phyloP scores from a whole-genome alignment of 2,797 vertebrate species.

The Melanotaenia maccullochi region DNA sequence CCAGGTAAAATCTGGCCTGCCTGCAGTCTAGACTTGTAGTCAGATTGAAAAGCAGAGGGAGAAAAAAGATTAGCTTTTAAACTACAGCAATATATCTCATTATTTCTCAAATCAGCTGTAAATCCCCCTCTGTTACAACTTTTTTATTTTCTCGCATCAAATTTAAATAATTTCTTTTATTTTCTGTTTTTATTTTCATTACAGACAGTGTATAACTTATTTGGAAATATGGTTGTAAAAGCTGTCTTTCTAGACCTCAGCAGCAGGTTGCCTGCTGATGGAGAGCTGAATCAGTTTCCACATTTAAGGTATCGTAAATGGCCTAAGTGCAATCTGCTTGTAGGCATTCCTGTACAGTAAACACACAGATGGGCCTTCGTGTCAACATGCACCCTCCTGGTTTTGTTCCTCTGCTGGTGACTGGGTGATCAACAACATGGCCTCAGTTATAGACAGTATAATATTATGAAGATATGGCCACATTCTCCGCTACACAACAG shows the following conservation, averaged over 20 bases:
- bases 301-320: slow-evolving; percentile 61
- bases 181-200: not conserved
- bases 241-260: slow-evolving; percentile 24
- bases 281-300: slow-evolving; percentile 33
- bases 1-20: not conserved
- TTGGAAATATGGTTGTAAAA: not conserved
- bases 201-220: not conserved
- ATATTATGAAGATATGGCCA: slow-evolving; percentile 65
- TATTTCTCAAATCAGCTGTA: not conserved
- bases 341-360: slow-evolving; percentile 62
- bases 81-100: not conserved
- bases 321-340: slow-evolving; percentile 61
- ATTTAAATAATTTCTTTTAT: not conserved
- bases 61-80: not conserved
- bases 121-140: not conserved
- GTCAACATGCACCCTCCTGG: slow-evolving; percentile 41
- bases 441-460: slow-evolving; percentile 34
- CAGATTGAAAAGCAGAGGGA: not conserved
- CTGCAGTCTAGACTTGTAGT: not conserved
- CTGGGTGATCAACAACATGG: slow-evolving; percentile 29
- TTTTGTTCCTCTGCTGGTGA: slow-evolving; percentile 41
- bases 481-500: slow-evolving; percentile 66
- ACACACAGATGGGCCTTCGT: slow-evolving; percentile 39
- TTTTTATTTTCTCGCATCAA: not conserved
- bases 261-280: slow-evolving; percentile 36